These are phyloP conservation scores for Aproaerema taeniolella DNA, from an alignment of 2,888 invertebrate genomes.

Conservation along the genomic window DNA sequence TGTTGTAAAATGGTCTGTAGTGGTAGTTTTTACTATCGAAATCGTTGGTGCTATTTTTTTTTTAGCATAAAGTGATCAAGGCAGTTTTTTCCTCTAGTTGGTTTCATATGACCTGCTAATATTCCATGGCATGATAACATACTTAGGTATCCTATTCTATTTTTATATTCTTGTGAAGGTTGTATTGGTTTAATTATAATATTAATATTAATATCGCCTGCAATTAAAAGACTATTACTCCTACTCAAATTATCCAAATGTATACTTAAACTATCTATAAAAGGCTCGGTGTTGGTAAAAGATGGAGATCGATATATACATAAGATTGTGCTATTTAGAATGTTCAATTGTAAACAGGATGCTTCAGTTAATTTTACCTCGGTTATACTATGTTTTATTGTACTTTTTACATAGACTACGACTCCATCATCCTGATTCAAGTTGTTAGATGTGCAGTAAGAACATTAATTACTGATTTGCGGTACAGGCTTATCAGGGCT, in stretches of 20 bases:
- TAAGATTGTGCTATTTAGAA: background rate
- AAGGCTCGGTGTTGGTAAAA: background rate
- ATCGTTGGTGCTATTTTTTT: background rate
- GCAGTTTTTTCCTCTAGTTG: background rate
- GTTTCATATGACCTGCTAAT: background rate
- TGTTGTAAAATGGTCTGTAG: background rate
- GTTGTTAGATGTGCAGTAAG: background rate
- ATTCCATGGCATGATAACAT: background rate
- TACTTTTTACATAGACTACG: background rate
- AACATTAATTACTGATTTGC: background rate
- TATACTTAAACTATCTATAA: background rate
- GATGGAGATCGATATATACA: background rate
- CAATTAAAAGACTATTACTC: background rate
- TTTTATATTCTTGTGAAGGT: slow-evolving; percentile 1
- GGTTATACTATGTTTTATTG: background rate
- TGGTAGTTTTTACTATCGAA: background rate
- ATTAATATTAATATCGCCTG: slow-evolving; percentile 6
- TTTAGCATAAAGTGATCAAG: too few species aligned
- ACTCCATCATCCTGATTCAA: background rate
- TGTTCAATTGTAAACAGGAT: background rate
- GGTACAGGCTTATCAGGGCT: slow-evolving; percentile 3
- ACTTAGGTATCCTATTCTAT: background rate
- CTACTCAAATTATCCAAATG: background rate
- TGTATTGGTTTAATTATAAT: background rate
- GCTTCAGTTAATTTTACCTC: background rate